phyloP scores from a whole-genome alignment of 2,888 invertebrate genomes.

The Zaprionus lineosus region DNA sequence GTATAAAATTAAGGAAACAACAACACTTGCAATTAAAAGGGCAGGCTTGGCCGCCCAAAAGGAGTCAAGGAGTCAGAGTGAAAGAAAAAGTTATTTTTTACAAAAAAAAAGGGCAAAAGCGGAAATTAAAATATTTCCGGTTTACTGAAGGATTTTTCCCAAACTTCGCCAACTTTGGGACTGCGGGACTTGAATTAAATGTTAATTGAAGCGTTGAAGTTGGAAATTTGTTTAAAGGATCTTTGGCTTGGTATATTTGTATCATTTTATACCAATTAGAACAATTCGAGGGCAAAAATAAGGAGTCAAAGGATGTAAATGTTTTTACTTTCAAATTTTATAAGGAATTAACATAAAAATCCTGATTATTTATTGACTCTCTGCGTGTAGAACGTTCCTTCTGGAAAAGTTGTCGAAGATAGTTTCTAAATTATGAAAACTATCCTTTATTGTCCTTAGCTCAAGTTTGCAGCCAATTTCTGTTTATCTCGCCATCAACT shows the following conservation, averaged over 20 bases:
- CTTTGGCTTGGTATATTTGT: constrained; percentile 4
- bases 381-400: too few relatives aligned
- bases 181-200: constrained; percentile 48
- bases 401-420: too few relatives aligned
- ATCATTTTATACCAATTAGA: not conserved
- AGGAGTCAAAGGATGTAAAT: too few relatives aligned
- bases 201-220: constrained; percentile 63
- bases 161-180: too few relatives aligned
- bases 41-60: constrained; percentile 44
- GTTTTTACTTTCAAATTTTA: too few relatives aligned
- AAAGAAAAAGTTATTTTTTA: constrained; percentile 4
- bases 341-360: too few relatives aligned
- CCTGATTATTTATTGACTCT: too few relatives aligned
- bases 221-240: constrained; percentile 17
- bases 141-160: constrained; percentile 48
- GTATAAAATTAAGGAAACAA: constrained; percentile 33
- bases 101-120: constrained; percentile 32
- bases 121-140: constrained; percentile 80
- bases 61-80: constrained; percentile 36
- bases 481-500: constrained; percentile 3
- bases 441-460: not conserved
- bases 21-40: constrained; percentile 50
- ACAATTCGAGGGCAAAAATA: too few relatives aligned
- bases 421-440: not conserved
- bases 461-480: constrained; percentile 6